Evolutionary conservation across 2,888 invertebrate species (phyloP).

Genomic region (Drosophila sordidula): DNA sequence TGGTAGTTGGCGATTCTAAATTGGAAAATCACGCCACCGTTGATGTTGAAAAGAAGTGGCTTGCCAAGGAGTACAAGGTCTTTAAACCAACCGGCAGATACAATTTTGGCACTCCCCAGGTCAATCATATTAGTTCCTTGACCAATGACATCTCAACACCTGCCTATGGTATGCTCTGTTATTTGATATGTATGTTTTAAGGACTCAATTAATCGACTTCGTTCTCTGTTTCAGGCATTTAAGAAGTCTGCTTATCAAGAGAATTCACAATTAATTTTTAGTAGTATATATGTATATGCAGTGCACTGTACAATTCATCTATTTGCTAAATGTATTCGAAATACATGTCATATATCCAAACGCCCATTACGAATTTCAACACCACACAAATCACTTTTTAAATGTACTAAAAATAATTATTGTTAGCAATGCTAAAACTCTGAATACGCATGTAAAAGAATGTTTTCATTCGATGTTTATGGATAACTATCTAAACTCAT

Average conservation of each 20-base stretch:
- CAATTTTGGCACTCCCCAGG: conserved; percentile 21
- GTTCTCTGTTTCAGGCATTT: conserved; percentile 31
- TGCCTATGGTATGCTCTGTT: conserved; percentile 72
- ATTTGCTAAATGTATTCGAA: conserved; percentile 24
- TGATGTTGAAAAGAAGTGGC: conserved; percentile 57
- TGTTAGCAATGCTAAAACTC: conserved; percentile 18
- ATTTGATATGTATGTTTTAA: background rate
- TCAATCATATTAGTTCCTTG: conserved; percentile 89
- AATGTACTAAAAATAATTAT: conserved; percentile 6
- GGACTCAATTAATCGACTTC: background rate
- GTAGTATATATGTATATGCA: background rate
- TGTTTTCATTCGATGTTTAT: conserved; percentile 24
- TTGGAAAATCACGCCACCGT: conserved; percentile 40
- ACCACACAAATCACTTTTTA: background rate
- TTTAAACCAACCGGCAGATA: conserved; percentile 52
- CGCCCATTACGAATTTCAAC: background rate
- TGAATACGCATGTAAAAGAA: conserved; percentile 9
- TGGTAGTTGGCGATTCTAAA: conserved; percentile 43
- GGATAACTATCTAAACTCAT: conserved; percentile 11
- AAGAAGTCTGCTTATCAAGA: conserved; percentile 14
- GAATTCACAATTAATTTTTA: conserved; percentile 1
- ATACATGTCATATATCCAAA: conserved; percentile 10
- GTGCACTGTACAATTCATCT: conserved; percentile 10
- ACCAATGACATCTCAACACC: conserved; percentile 69
- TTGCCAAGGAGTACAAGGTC: conserved; percentile 52